Evolutionary conservation across 2,113 vertebrate genomes (phyloP), one percentile per base, ranked within the genome.

Genomic region (Carassius carassius): DNA sequence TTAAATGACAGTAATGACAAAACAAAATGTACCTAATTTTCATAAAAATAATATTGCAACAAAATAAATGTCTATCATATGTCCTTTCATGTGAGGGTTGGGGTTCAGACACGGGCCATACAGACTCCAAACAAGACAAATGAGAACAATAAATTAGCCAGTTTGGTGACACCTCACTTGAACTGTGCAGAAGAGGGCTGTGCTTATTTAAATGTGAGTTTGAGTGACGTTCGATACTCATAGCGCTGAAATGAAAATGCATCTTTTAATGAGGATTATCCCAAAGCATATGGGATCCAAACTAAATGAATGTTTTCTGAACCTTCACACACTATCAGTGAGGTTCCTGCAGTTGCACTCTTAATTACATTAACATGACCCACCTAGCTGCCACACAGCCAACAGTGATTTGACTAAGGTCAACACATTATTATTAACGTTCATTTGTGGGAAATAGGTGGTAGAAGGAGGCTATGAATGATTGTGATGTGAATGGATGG

Each of bases 141-240:
- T 88, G 86, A 90, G 56, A 29, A 19, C 69, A 88, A 92, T 87
- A 89, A 87, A 90, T 86, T 83, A 90, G 85, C 85, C 74, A 19
- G 85, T 88, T 85, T 88, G 84, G 86, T 29, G 83, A 86, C 90
- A 90, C 76, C 63, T 44, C 41, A 44, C 10, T 44, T 44, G 10
- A 11, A 44, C 41, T 44, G 41, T 51, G 62, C 37, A 58, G 80
- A 56, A 79, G 65, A 75, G 47, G 75, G 63, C 21, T 41, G 58
- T 51, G 5, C 6, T 14, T 41, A 41, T 62, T 7, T 73, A 32
- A 58, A 19, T 67, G 65, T 73, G 47, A n/a, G 80, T 56, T n/a
- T 58, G 19, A 58, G 3, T 3, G 80, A 80, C 21, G 32, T 82
- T 86, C 81, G 69, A 88, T 89, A 84, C 72, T 80, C 77, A 65